Evolutionary conservation across 2,113 vertebrate species (phyloP).

Genomic region (Quiscalus mexicanus): DNA sequence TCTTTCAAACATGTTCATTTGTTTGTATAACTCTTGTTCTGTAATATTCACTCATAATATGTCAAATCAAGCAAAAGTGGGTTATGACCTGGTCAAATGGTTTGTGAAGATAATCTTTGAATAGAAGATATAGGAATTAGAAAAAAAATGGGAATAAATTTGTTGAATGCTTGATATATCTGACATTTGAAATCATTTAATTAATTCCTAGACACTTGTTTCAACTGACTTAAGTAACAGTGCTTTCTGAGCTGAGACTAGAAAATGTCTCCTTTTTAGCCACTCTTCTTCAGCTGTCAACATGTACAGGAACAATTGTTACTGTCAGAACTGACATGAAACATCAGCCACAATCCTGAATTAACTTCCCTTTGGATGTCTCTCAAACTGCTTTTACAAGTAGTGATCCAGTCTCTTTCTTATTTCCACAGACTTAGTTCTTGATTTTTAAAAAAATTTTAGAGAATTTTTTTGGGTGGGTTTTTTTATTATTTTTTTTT

Average conservation of each 20-base stretch:
- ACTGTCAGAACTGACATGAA: slow-evolving; percentile 64
- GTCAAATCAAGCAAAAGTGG: slow-evolving; percentile 19
- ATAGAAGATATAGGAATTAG: slow-evolving; percentile 9
- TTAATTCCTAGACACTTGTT: background rate
- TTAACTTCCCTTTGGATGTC: slow-evolving; percentile 40
- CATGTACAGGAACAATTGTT: slow-evolving; percentile 37
- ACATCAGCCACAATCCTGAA: slow-evolving; percentile 46
- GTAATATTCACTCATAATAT: background rate
- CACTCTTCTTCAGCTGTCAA: slow-evolving; percentile 60
- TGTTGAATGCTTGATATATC: background rate
- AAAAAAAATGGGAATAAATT: slow-evolving; percentile 13
- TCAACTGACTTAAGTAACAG: background rate
- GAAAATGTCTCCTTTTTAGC: slow-evolving; percentile 3
- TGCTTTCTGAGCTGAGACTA: slow-evolving; percentile 14
- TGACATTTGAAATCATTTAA: slow-evolving; percentile 23
- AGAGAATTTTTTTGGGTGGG: accelerated
- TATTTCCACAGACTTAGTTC: background rate
- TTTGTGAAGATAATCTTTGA: slow-evolving; percentile 10
- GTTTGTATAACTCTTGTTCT: background rate
- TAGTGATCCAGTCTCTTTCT: background rate
- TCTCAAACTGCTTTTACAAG: slow-evolving; percentile 4
- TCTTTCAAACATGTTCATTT: background rate
- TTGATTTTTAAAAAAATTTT: background rate
- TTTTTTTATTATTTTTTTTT: background rate
- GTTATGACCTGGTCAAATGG: slow-evolving; percentile 9